Base-by-base conservation (phyloP, 2,888 invertebrate genomes). In the Xylota segnis region DNA sequence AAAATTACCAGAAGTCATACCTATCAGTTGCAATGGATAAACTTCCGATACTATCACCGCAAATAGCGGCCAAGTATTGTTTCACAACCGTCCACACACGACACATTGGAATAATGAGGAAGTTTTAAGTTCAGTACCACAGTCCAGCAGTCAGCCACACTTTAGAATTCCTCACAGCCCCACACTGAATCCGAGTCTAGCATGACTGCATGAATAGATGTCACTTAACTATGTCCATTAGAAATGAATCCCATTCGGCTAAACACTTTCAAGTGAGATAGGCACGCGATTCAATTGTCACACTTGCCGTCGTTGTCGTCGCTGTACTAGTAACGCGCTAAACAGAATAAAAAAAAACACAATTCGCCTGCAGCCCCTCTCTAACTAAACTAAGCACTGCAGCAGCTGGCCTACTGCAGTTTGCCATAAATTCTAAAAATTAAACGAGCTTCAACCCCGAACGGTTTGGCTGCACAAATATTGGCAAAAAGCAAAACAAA, bases 251-350 rank as follows among this genome's bases (percentile, higher is more conserved):
- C 82, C 86, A 86, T 86, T 86, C 86, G 86, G 86, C 86, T 86
- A 86, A 86, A 86, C 81, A 82, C 86, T 82, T 82, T 89, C 90
- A 90, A 91, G 89, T 90, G 89, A 90, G 90, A 90, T 90, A 89
- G 90, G 91, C 91, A 91, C 91, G 91, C 91, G 91, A 91, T 91
- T 91, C 91, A 91, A 91, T 91, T 91, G 90, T 89, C 81, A 68
- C 82, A 82, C 76, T 82, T 77, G 68, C 61, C 68, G 50, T 63
- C 12, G 66, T 23, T 23, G 23, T 23, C 23, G 23, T 23, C 23
- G 23, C 3, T 3, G 23, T 23, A 23, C 23, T 23, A 23, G 23
- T 23, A 23, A 23, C 23, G 23, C 23, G 23, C 54, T 68, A 14
- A 37, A 9, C 34, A 34, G 5, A 34, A 34, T 1, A 34, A 18